Evolutionary conservation across 92 coral and sea anemone species (phyloP).

Genomic region (Palythoa grandiflora): DNA sequence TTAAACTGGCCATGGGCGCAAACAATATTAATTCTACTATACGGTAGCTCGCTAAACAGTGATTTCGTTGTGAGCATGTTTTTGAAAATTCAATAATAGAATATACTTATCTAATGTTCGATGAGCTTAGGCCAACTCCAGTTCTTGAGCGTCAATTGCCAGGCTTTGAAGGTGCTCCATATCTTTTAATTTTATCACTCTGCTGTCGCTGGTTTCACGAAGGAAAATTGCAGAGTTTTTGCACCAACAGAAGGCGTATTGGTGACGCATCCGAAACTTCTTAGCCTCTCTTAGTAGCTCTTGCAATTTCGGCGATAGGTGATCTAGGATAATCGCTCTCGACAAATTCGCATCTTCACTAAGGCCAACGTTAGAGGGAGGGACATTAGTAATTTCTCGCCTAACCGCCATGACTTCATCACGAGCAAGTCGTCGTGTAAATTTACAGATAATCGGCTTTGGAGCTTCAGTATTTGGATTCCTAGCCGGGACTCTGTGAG

Average conservation of each 20-base stretch:
- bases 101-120: neutral
- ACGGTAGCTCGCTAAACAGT: slow-evolving; percentile 26
- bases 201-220: slow-evolving; percentile 11
- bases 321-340: slow-evolving; percentile 17
- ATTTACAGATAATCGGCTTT: slow-evolving; percentile 6
- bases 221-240: slow-evolving; percentile 23
- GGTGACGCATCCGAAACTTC: slow-evolving; percentile 23
- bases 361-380: slow-evolving; percentile 1
- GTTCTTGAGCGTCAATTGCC: neutral
- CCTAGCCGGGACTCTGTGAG: slow-evolving; percentile 12
- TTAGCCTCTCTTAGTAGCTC: slow-evolving; percentile 39
- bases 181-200: slow-evolving; percentile 9
- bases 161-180: slow-evolving; percentile 3
- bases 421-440: slow-evolving; percentile 8
- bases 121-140: neutral
- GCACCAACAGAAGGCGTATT: slow-evolving; percentile 30
- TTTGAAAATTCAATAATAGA: neutral
- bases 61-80: neutral
- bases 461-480: slow-evolving; percentile 10
- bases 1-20: neutral
- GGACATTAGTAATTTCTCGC: neutral
- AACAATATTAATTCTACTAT: neutral
- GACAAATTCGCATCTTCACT: neutral
- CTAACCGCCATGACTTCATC: neutral
- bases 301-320: slow-evolving; percentile 31